Conservation (phyloP, 2,888 invertebrate species). For the Cosmia pyralina region DNA sequence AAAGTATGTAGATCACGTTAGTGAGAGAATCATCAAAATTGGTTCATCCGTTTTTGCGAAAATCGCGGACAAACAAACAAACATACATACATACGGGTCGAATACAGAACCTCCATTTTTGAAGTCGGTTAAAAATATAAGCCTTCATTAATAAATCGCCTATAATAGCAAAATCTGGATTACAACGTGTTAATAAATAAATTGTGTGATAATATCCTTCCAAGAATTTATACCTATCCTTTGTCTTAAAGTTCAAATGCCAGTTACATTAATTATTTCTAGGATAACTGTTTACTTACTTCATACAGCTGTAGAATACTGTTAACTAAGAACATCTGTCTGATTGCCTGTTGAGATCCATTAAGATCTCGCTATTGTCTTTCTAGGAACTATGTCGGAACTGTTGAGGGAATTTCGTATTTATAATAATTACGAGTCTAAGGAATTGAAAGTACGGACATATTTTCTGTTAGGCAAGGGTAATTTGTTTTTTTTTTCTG, state of each 20-base stretch:
- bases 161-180: background rate
- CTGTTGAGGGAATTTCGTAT: slow-evolving; percentile 9
- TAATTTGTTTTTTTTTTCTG: no score
- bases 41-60: no score
- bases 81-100: no score
- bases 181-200: background rate
- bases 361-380: slow-evolving; percentile 41
- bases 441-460: background rate
- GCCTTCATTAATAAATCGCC: background rate
- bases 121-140: no score
- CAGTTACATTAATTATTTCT: slow-evolving; percentile 20
- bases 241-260: slow-evolving; percentile 22
- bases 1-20: no score
- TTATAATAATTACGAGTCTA: slow-evolving; percentile 3
- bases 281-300: background rate
- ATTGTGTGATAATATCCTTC: background rate
- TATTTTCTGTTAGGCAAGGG: background rate
- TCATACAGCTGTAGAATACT: slow-evolving; percentile 13
- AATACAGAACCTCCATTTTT: no score
- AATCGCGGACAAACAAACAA: no score
- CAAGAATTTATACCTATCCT: background rate
- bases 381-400: slow-evolving; percentile 22
- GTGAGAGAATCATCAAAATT: no score
- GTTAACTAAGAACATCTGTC: slow-evolving; percentile 42
- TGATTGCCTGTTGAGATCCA: slow-evolving; percentile 49